Base-by-base conservation (phyloP, 2,888 invertebrate genomes). In the Nemoura dubitans region DNA sequence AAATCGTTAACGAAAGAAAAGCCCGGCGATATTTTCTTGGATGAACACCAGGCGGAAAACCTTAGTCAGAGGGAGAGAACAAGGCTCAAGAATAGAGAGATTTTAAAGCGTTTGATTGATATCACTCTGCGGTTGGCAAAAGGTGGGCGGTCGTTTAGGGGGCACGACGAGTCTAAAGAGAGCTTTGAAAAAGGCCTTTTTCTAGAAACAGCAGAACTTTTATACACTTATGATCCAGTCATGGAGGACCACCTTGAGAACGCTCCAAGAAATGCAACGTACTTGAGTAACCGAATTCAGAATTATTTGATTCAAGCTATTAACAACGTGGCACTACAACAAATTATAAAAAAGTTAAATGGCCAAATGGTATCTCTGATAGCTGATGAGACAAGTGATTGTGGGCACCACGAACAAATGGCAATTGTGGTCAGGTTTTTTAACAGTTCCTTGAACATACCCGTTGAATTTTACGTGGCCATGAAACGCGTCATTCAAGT, bases 171-270 rank as follows among this genome's bases (percentile, higher is more conserved):
- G 78, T 27, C 78, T 14, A 27, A 26, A 78, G 28, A 28, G 27
- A 78, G 78, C 28, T 26, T 78, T 28, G 78, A 78, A 28, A 78
- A 78, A 14, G 78, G 78, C 78, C 78, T 78, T 78, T 78, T 78
- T 78, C 78, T 78, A 14, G 78, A 78, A 78, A 78, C 7, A 28
- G 78, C 25, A 14, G 78, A 78, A 59, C 59, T 76, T 25, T 25
- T 76, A 76, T 21, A 3, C 26, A 76, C 76, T 25, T 7, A 76
- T 76, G 76, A 76, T 76, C 26, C 21, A 76, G 21, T 78, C 26
- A 27, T 78, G 28, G 25, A 6, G 78, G 28, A 78, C 28, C 78
- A 78, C 25, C 26, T 25, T 78, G 14, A 78, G 27, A 78, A 78
- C 28, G 78, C 78, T 27, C 78, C 78, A 27, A 26, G 14, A 78